phyloP scores from a whole-genome alignment of 1,140 invertebrate genomes.

The Myzus persicae region DNA sequence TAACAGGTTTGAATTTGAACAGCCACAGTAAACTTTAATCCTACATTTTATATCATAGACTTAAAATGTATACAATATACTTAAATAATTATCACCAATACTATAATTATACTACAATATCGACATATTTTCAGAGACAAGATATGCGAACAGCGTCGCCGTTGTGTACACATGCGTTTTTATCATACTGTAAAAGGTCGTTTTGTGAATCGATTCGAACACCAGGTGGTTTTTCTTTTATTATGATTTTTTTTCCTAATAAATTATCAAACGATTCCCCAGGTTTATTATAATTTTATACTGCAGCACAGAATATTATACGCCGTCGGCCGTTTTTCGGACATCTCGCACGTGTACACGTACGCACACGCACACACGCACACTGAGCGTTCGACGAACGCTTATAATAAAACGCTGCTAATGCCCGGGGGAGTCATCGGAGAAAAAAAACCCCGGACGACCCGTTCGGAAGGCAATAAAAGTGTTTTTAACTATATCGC shows the following conservation, averaged over 20 bases:
- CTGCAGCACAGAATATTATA: not conserved
- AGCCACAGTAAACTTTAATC: too few species aligned
- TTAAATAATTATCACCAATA: not conserved
- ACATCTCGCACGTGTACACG: not conserved
- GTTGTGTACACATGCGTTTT: too few species aligned
- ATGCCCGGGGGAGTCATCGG: constrained; percentile 15
- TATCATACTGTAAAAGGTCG: not conserved
- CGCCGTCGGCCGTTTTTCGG: not conserved
- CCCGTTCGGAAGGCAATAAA: constrained; percentile 34
- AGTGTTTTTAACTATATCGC: constrained; percentile 36
- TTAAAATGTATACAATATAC: not conserved
- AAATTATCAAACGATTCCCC: not conserved
- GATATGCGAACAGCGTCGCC: not conserved
- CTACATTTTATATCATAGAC: too few species aligned
- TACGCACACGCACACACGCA: not conserved
- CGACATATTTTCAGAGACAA: not conserved
- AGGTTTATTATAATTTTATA: constrained; percentile 34
- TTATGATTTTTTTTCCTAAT: constrained; percentile 14
- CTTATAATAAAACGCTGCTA: not conserved
- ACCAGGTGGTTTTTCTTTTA: constrained; percentile 13
- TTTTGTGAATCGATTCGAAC: not conserved
- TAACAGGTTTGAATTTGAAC: too few species aligned
- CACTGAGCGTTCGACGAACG: not conserved
- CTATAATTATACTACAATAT: not conserved
- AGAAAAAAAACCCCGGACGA: not conserved